Percentiles rank a stretch among this genome's conserved stretches.
Conservation (phyloP, 1,140 invertebrate genomes). For the Polypedilum pembai region DNA sequence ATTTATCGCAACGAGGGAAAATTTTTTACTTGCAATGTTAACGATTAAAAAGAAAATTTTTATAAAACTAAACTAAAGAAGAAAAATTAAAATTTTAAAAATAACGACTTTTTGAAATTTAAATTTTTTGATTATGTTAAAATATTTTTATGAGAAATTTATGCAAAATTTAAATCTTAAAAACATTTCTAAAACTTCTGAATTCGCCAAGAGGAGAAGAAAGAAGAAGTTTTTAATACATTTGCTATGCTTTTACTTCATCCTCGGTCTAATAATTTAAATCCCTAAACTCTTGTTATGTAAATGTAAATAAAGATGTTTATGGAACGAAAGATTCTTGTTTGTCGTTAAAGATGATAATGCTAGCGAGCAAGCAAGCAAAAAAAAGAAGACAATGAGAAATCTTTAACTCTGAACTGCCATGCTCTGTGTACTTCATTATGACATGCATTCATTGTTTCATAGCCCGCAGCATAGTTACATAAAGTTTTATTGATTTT, state of each 20-base stretch:
- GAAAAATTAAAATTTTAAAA: background rate
- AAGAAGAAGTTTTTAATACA: background rate
- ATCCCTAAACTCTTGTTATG: slow-evolving; percentile 17
- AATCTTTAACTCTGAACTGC: background rate
- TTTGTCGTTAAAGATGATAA: slow-evolving; percentile 10
- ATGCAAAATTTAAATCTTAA: no score
- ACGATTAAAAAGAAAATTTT: background rate
- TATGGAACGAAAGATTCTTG: slow-evolving; percentile 17
- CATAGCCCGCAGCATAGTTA: slow-evolving; percentile 9
- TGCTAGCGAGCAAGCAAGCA: background rate
- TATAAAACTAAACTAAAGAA: background rate
- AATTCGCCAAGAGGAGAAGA: background rate
- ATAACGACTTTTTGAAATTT: no score
- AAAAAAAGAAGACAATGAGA: background rate
- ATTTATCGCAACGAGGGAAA: background rate
- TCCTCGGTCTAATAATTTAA: slow-evolving; percentile 18
- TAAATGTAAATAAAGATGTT: slow-evolving; percentile 16
- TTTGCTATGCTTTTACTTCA: background rate
- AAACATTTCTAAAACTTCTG: background rate
- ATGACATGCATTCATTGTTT: slow-evolving; percentile 18
- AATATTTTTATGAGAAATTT: background rate
- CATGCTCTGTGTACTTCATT: background rate
- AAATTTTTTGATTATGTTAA: no score
- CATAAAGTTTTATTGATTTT: slow-evolving; percentile 15
- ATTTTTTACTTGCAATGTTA: background rate